Percentiles rank a stretch among this genome's conserved stretches.
Evolutionary conservation across 2,797 vertebrate species (phyloP).

Genomic region (Heteromormyrus szaboi): DNA sequence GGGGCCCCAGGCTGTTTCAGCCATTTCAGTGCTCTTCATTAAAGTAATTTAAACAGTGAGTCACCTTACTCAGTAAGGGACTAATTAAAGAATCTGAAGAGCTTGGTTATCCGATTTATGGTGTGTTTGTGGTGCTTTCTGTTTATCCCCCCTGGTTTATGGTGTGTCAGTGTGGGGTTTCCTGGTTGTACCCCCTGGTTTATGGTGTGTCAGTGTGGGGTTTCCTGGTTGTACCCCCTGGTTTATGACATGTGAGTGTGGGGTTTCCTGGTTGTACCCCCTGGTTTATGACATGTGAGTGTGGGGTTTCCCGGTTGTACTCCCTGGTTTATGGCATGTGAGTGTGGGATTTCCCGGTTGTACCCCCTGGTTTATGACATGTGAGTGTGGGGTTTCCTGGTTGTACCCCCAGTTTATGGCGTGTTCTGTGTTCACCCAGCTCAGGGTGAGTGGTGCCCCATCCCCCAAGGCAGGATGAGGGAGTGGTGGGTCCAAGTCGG

Average conservation of each 20-base stretch:
- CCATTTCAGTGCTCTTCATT: background rate
- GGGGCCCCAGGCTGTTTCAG: background rate
- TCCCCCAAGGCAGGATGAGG: slow-evolving; percentile 65
- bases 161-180: background rate
- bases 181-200: background rate
- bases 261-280: background rate
- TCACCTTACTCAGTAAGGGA: background rate
- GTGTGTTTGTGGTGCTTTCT: background rate
- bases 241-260: background rate
- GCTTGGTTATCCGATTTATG: background rate
- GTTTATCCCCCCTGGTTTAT: background rate
- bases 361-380: rapidly evolving
- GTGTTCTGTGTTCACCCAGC: background rate
- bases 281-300: background rate
- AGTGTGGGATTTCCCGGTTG: too few species aligned
- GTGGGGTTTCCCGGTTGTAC: background rate
- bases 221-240: background rate
- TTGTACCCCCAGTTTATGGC: background rate
- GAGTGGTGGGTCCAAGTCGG: slow-evolving; percentile 90
- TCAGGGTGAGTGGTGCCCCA: slow-evolving; percentile 19
- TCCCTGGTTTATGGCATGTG: background rate
- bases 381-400: background rate
- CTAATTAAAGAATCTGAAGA: background rate
- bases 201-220: background rate
- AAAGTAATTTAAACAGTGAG: background rate